Percentiles rank a stretch among this genome's conserved stretches.
phyloP scores from a whole-genome alignment of 2,888 invertebrate genomes.

The Cerastis rubricosa region DNA sequence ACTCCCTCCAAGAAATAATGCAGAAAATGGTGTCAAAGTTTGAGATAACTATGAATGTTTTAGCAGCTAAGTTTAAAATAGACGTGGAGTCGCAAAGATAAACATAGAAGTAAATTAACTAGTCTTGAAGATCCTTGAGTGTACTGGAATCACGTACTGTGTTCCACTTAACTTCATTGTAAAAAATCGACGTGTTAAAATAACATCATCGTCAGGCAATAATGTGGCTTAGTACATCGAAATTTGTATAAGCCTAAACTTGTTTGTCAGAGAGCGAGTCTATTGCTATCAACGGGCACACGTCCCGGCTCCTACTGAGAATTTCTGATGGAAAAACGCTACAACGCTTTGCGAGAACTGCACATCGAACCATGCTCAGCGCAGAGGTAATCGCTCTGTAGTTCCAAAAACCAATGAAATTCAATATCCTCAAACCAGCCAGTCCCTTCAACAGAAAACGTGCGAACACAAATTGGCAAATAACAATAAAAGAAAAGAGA shows the following conservation, averaged over 20 bases:
- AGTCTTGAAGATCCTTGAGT: neutral
- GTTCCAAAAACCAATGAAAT: neutral
- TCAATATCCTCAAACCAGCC: neutral
- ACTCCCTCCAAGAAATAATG: neutral
- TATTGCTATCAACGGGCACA: neutral
- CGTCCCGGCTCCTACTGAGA: neutral
- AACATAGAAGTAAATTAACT: neutral
- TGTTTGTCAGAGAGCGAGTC: neutral
- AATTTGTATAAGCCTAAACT: neutral
- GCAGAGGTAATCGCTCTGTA: neutral
- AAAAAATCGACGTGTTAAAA: neutral
- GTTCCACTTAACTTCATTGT: neutral
- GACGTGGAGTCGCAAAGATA: neutral
- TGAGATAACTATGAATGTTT: neutral
- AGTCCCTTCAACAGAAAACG: slow-evolving; percentile 9
- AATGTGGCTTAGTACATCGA: neutral
- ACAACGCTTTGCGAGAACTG: neutral
- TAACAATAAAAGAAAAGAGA: slow-evolving; percentile 39
- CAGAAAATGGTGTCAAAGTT: neutral
- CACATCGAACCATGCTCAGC: neutral
- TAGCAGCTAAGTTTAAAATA: neutral
- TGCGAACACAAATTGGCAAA: slow-evolving; percentile 29
- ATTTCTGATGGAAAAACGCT: neutral
- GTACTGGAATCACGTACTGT: neutral
- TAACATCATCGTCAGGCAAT: neutral